Evolutionary conservation across 2,113 vertebrate genomes (phyloP).

Genomic region (Ardeotis arabs): DNA sequence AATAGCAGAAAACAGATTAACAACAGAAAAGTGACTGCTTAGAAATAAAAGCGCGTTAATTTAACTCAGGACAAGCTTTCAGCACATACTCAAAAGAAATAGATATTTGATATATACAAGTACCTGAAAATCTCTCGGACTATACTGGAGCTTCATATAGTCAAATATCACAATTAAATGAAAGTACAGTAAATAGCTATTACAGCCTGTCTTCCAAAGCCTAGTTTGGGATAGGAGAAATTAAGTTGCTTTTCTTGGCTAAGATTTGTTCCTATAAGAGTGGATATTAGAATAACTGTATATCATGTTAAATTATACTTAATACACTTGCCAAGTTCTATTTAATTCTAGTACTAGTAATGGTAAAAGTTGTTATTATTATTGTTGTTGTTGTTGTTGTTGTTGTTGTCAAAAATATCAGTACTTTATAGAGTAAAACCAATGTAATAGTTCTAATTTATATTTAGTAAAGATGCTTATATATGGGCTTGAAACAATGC

Average conservation of each 20-base stretch:
- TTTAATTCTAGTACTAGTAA: conserved; percentile 41
- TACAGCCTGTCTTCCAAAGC: not conserved
- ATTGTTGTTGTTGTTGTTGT: not conserved
- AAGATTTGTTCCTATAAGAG: conserved; percentile 49
- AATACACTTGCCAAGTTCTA: conserved; percentile 41
- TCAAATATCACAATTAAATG: conserved; percentile 4
- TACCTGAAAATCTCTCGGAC: conserved; percentile 31
- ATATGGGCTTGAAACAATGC: not conserved
- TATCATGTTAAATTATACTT: conserved; percentile 59
- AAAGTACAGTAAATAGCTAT: not conserved
- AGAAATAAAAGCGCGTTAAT: conserved; percentile 43
- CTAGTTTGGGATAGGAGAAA: not conserved
- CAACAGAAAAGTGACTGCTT: conserved; percentile 64
- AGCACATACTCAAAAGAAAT: conserved; percentile 36
- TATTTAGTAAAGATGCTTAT: conserved; percentile 1
- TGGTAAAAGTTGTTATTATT: not conserved
- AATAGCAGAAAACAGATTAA: conserved; percentile 77
- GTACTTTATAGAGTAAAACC: not conserved
- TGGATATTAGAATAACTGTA: conserved; percentile 54
- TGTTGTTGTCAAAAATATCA: conserved; percentile 9
- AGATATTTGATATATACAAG: not conserved
- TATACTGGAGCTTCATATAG: not conserved
- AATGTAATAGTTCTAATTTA: not conserved
- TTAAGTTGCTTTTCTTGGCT: conserved; percentile 55
- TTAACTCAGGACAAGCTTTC: conserved; percentile 62